Evolutionary conservation across 2,888 invertebrate genomes (phyloP).

Genomic region (Drosophila cognata): DNA sequence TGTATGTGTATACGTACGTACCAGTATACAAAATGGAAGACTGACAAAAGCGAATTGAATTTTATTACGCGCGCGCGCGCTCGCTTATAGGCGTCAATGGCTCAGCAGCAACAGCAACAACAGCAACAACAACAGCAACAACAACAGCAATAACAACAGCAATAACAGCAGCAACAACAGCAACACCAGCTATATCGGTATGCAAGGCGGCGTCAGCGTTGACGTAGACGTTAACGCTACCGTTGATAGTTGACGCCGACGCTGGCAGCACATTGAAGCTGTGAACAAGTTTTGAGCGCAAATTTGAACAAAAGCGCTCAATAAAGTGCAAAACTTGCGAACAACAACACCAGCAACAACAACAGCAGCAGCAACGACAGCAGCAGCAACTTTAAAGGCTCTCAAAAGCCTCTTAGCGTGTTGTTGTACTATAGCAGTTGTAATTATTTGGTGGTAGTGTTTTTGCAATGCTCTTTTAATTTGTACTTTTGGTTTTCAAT

Average conservation of each 20-base stretch:
- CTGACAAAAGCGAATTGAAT: constrained; percentile 62
- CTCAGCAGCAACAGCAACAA: constrained; percentile 15
- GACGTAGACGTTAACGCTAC: neutral
- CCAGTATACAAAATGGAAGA: constrained; percentile 23
- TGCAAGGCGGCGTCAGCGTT: constrained; percentile 41
- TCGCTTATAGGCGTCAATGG: constrained; percentile 37
- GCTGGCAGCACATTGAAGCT: constrained; percentile 28
- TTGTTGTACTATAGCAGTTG: constrained; percentile 21
- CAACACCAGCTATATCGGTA: constrained; percentile 43
- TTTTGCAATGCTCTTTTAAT: constrained; percentile 71
- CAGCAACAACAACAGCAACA: neutral
- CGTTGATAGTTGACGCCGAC: constrained; percentile 1
- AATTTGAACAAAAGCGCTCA: constrained; percentile 61
- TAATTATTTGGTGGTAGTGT: constrained; percentile 38
- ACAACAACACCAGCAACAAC: constrained; percentile 20
- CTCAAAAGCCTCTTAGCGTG: constrained; percentile 6
- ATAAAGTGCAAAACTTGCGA: constrained; percentile 67
- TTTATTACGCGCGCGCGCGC: constrained; percentile 57
- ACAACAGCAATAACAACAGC: constrained; percentile 10
- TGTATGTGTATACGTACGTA: neutral
- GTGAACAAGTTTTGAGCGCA: constrained; percentile 66
- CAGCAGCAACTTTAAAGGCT: constrained; percentile 21
- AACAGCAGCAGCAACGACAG: constrained; percentile 10
- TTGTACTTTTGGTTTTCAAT: constrained; percentile 69
- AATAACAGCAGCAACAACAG: neutral